A percentile compares a stretch with the other conserved stretches of the same genome.
These are phyloP conservation scores for Junonia oenone DNA, from an alignment of 2,888 invertebrate species.

Conservation along the genomic window DNA sequence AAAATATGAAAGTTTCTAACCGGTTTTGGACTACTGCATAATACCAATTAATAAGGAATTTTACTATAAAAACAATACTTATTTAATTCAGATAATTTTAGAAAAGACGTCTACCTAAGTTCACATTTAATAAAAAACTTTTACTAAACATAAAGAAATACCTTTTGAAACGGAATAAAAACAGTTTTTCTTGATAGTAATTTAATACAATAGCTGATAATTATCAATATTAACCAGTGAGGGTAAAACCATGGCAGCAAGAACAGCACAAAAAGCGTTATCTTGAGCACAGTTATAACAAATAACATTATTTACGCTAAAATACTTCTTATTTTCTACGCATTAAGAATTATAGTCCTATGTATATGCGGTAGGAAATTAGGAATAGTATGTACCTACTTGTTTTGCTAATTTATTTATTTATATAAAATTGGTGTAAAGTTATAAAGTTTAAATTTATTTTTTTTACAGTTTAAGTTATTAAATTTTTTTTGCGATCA, in stretches of 20 bases:
- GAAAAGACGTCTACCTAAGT: too few species aligned
- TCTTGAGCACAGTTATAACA: neutral
- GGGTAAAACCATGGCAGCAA: constrained; percentile 1
- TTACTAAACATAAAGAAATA: neutral
- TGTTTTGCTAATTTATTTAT: neutral
- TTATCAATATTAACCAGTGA: neutral
- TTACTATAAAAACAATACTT: too few species aligned
- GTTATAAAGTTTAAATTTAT: too few species aligned
- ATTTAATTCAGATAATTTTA: too few species aligned
- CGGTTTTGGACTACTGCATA: too few species aligned
- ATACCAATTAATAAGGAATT: too few species aligned
- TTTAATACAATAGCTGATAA: constrained; percentile 1
- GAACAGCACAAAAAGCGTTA: neutral
- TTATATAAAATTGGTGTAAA: neutral
- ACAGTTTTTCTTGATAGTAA: neutral
- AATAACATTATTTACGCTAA: neutral
- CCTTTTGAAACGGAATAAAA: neutral
- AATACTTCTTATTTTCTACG: neutral
- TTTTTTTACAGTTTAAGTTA: neutral
- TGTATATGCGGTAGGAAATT: neutral
- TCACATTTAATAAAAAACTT: too few species aligned
- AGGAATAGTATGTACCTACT: neutral
- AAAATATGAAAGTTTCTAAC: too few species aligned
- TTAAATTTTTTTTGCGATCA: too few species aligned
- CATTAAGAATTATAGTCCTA: neutral